Base-by-base conservation (phyloP, 2,113 vertebrate species). In the Cardinalis cardinalis region DNA sequence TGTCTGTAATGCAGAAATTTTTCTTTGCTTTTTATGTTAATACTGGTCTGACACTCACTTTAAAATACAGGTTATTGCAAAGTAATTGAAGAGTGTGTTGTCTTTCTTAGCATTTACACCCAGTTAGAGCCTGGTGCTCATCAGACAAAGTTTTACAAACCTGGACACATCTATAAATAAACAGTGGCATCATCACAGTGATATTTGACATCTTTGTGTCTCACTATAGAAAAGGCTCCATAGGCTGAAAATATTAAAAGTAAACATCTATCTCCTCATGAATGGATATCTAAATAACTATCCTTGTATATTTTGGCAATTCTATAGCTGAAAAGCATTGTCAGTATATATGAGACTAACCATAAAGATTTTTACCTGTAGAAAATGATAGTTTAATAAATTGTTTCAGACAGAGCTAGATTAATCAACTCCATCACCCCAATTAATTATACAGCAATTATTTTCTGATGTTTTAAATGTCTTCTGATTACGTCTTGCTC, bases 371-470 rank as follows among this genome's bases (percentile, higher is more conserved):
- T 96, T 93, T 88, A 94, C 66, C 66, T 72, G 87, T 41, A 94
- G 77, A 94, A 94, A 94, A 90, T 1, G 25, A 61, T 53, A 92
- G 76, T 88, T 90, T 93, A 80, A 89, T 31, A 94, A 93, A 93
- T 78, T 92, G 49, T 63, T 78, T 84, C 87, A 94, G 79, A 94
- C 76, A 90, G 84, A 90, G 59, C 16, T 90, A 86, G 64, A 84
- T 92, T 93, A 95, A 95, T 95, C 93, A 96, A 84, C 87, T 84
- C 70, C 89, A 94, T 84, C 81, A 82, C 55, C 78, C 88, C 91
- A 94, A 95, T 94, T 96, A 96, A 96, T 94, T 96, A 96, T 89
- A 92, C 93, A 84, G 93, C 87, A 96, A 95, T 96, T 95, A 96
- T 90, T 95, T 89, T 96, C 89, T 93, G 94, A 95, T 95, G 81